Evolutionary conservation across 1,140 invertebrate genomes (phyloP), one percentile per base, ranked within the genome.

Genomic region (Brachionus plicatilis): DNA sequence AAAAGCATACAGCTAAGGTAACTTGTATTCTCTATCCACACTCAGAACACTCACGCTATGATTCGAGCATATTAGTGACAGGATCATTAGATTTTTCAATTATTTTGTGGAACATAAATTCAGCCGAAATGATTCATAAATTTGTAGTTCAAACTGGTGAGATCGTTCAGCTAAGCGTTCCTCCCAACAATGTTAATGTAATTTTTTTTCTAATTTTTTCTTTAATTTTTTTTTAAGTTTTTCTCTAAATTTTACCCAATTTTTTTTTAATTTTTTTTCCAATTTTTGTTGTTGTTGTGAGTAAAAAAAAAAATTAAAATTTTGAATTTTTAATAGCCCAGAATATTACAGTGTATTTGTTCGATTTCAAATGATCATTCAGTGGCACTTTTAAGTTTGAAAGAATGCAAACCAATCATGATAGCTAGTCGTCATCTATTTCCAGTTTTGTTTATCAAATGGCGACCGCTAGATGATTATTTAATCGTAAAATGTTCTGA

Each of bases 81-180:
- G 97, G 97, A 20, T 96, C 96, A 2, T 94, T 96, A 14, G 97
- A 99, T 89, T 99, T 99, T 89, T 96, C 96, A 0, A 95, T 99
- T 4, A 96, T 95, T 87, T 90, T 99, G 0, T 99, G 97, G 97
- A 97, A 99, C 89, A 91, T 99, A 80, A 95, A 95, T 87, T 93
- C 93, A 60, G 96, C 96, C 9, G 93, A 92, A 1, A 90, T 97
- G 60, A 90, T 99, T 33, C 96, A 99, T 89, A 92, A 95, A 7
- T 99, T 99, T 90, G 97, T 96, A 87, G 95, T 97, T 2, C 97
- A 99, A 90, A 96, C 95, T 33, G 92, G 92, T 14, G 91, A 92
- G 86, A 90, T 98, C 12, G 94, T 94, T 0, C 95, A 97, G 89
- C 90, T 98, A 0, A 90, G 96, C 37, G 94, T 97, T 5, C 96